These are phyloP conservation scores for Helicoverpa zea DNA, from an alignment of 1,140 invertebrate genomes.

Conservation along the genomic window DNA sequence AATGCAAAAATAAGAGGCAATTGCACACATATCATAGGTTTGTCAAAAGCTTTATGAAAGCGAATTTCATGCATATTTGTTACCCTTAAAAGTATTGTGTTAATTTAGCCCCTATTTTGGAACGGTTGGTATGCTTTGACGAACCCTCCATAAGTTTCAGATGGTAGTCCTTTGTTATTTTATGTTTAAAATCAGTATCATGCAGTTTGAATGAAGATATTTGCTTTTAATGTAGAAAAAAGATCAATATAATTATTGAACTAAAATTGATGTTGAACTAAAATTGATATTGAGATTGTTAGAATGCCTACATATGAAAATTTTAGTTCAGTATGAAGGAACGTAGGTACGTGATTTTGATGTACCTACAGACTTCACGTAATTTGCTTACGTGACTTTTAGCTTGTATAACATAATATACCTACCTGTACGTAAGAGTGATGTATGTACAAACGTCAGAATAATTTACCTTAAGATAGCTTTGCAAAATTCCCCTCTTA, in stretches of 20 bases:
- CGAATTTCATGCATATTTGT: constrained; percentile 68
- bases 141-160: constrained; percentile 23
- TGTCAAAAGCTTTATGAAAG: constrained; percentile 49
- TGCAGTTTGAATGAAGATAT: not conserved
- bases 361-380: no score
- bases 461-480: no score
- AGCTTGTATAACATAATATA: no score
- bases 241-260: not conserved
- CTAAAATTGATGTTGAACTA: no score
- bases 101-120: constrained; percentile 68
- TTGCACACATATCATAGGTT: not conserved
- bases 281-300: no score
- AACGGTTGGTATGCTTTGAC: constrained; percentile 76
- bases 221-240: not conserved
- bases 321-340: not conserved
- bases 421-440: no score
- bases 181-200: not conserved
- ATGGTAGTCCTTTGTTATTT: constrained; percentile 37
- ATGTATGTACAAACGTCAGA: no score
- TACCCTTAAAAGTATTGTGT: constrained; percentile 72
- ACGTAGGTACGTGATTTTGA: no score
- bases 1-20: not conserved
- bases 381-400: no score
- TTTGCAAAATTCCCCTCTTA: not conserved
- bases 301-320: no score